Evolutionary conservation across 1,140 invertebrate genomes (phyloP).

Genomic region (Samia ricini): DNA sequence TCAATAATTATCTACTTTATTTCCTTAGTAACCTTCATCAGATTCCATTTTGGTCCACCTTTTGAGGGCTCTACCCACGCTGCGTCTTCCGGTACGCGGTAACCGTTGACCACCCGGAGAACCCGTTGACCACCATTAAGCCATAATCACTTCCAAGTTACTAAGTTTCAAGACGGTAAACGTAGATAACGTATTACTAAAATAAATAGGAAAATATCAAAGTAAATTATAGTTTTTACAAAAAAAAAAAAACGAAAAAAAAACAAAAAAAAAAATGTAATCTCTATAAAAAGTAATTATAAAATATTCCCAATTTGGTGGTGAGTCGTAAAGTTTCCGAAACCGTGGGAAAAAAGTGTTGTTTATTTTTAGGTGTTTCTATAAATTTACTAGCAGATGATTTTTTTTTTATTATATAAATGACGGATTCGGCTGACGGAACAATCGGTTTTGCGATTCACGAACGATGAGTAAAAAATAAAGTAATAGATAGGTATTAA

Average conservation of each 20-base stretch:
- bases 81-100: too few relatives aligned
- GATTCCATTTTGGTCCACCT: too few relatives aligned
- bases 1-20: too few relatives aligned
- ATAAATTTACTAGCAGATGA: conserved; percentile 35
- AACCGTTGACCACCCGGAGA: too few relatives aligned
- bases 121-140: too few relatives aligned
- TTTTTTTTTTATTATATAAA: conserved; percentile 62
- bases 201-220: too few relatives aligned
- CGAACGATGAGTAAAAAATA: conserved; percentile 31
- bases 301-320: not conserved
- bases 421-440: conserved; percentile 37
- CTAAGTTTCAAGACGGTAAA: too few relatives aligned
- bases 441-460: conserved; percentile 55
- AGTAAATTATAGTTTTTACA: too few relatives aligned
- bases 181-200: too few relatives aligned
- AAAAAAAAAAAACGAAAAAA: not conserved
- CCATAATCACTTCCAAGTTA: too few relatives aligned
- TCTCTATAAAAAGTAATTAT: not conserved
- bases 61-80: too few relatives aligned
- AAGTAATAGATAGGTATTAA: conserved; percentile 31
- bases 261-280: not conserved
- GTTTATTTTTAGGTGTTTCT: conserved; percentile 41
- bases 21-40: too few relatives aligned
- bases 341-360: conserved; percentile 50
- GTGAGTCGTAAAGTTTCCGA: conserved; percentile 11